Base-by-base conservation (phyloP, 2,888 invertebrate genomes). In the Tinea pellionella region DNA sequence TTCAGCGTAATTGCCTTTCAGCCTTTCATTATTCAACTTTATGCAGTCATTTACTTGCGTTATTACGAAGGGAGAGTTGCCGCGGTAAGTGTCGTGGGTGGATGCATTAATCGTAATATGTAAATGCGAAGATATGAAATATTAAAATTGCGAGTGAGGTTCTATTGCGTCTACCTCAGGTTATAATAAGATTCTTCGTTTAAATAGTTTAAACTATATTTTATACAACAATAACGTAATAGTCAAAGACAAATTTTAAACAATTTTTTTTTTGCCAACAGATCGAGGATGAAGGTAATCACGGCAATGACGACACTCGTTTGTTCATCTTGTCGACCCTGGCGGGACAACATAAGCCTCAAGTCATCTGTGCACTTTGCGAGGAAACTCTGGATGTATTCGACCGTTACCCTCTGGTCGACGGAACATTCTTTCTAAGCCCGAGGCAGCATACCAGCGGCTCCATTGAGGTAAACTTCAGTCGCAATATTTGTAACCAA, bases 211-310 rank as follows among this genome's bases (percentile, higher is more conserved):
- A n/a, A n/a, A n/a, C n/a, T n/a, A 41, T 13, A 8, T 4, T 13
- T 41, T 41, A 41, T 12, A 41, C n/a, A 13, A 41, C 12, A 12
- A 13, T 41, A 41, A 41, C 41, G 2, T 41, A 41, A 8, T 12
- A 3, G 13, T 8, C 2, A 12, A n/a, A 13, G 3, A 13, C 41
- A 8, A n/a, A 41, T 12, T 41, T 41, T 13, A 12, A 41, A 41
- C 41, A 41, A 6, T 37, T 6, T 3, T 47, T 47, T 9, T 15
- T 47, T 47, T 47, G 90, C 88, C 75, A 90, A 58, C 90, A 97
- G 95, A 97, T 98, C 90, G 98, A 99, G 87, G 98, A 99, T 77
- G 98, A 99, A 78, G 97, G 97, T 64, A 96, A 97, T 84, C 97
- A 97, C 78, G 98, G 98, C 70, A 98, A 98, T 84, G 99, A 99